A percentile compares a stretch with the other conserved stretches of the same genome.
Evolutionary conservation across 2,113 vertebrate genomes (phyloP).

Genomic region (Pachycephala philippinensis): DNA sequence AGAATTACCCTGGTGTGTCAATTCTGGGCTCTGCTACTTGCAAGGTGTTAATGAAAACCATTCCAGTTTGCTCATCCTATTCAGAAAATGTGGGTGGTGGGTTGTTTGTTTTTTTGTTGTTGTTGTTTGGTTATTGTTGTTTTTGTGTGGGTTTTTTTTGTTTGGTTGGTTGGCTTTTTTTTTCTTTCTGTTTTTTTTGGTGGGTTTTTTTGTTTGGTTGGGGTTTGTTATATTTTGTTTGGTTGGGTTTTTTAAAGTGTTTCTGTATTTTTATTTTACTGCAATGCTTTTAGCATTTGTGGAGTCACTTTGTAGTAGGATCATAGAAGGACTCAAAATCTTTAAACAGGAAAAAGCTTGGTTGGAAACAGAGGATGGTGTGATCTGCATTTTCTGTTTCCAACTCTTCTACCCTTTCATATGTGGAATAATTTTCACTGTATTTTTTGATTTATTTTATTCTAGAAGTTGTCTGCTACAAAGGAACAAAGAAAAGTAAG

Average conservation of each 20-base stretch:
- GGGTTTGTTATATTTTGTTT: not conserved
- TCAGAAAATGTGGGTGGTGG: not conserved
- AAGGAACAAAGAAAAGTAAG: slow-evolving; percentile 63
- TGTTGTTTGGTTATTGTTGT: not conserved
- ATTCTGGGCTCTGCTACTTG: not conserved
- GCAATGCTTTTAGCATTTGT: not conserved
- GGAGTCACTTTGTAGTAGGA: not conserved
- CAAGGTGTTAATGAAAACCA: not conserved
- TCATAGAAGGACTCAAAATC: not conserved
- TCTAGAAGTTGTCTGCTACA: slow-evolving; percentile 58
- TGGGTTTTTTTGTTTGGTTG: not conserved
- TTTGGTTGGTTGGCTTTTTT: not conserved
- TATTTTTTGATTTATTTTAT: not conserved
- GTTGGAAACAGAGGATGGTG: not conserved
- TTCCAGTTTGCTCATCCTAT: not conserved
- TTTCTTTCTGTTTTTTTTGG: no score
- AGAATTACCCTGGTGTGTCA: not conserved
- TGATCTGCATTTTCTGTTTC: not conserved
- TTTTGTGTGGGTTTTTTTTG: no score
- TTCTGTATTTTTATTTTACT: not conserved
- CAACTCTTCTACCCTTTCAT: not conserved
- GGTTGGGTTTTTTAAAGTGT: not conserved
- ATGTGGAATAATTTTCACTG: not conserved
- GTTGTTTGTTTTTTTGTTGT: not conserved
- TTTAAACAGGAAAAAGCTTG: not conserved